Percentiles rank a stretch among this genome's conserved stretches.
These are phyloP conservation scores for Hemithea aestivaria DNA, from an alignment of 2,888 invertebrate species.

Conservation along the genomic window DNA sequence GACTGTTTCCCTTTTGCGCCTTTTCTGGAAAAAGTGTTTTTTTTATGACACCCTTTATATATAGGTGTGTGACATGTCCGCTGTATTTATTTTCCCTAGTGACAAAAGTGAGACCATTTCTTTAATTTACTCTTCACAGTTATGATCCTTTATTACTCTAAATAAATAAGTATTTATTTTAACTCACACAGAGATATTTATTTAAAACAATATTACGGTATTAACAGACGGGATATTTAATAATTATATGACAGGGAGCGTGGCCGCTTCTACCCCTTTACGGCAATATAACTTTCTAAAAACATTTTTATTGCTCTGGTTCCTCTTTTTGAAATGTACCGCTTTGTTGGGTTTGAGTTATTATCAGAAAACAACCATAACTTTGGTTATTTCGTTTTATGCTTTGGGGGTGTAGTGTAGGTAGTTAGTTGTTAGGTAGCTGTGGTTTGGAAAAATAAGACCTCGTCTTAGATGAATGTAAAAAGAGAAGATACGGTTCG, in stretches of 20 bases:
- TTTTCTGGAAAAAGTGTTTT: too few species aligned
- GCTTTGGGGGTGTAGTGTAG: conserved; percentile 2
- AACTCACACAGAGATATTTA: conserved; percentile 32
- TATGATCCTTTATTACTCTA: too few species aligned
- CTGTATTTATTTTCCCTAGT: too few species aligned
- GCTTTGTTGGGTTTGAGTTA: conserved; percentile 29
- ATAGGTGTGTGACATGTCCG: too few species aligned
- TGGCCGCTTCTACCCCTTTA: conserved; percentile 51
- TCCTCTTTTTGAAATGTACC: conserved; percentile 37
- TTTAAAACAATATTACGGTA: conserved; percentile 40
- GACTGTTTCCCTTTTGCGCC: too few species aligned
- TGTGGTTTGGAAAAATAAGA: conserved; percentile 1
- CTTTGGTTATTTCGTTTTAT: conserved; percentile 21
- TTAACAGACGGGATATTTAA: conserved; percentile 37
- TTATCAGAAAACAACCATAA: conserved; percentile 26
- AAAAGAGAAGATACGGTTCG: too few species aligned
- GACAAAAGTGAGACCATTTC: too few species aligned
- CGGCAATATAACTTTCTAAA: conserved; percentile 69
- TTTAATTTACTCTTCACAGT: too few species aligned
- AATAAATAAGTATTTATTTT: too few species aligned
- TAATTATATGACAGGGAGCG: conserved; percentile 57
- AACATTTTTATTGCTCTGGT: conserved; percentile 52
- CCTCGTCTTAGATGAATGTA: too few species aligned
- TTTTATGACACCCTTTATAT: too few species aligned
- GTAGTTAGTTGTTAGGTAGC: conserved; percentile 3